Percentiles rank a stretch among this genome's conserved stretches.
These are phyloP conservation scores for Eremophila alpestris DNA, from an alignment of 2,797 vertebrate species.

Conservation along the genomic window DNA sequence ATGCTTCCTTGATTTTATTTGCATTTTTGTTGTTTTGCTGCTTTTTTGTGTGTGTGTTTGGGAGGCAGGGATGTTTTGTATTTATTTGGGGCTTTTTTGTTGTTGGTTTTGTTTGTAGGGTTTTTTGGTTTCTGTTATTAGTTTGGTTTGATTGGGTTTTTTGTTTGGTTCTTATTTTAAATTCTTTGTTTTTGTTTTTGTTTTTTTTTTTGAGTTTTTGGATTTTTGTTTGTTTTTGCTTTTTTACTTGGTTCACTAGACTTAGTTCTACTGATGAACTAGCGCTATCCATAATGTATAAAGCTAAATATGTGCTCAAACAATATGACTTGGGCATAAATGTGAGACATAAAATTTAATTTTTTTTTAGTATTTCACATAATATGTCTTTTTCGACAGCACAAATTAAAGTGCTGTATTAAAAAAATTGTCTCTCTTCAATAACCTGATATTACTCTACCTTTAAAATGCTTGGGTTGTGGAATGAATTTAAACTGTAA, in stretches of 20 bases:
- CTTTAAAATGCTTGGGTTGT: neutral
- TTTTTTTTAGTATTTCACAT: neutral
- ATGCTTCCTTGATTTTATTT: neutral
- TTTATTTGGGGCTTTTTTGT: neutral
- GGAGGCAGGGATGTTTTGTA: fast-evolving
- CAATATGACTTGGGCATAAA: neutral
- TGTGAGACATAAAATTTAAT: neutral
- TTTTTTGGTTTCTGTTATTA: neutral
- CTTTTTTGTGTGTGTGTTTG: too few species aligned
- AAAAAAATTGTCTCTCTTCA: neutral
- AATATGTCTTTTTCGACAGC: neutral
- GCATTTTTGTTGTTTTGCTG: neutral
- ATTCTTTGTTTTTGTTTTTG: too few species aligned
- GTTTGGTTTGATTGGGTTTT: neutral
- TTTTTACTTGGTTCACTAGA: neutral
- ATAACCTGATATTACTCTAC: neutral
- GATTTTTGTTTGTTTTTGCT: neutral
- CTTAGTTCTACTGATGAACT: neutral
- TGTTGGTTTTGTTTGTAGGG: neutral
- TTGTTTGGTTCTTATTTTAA: neutral
- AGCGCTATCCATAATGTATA: neutral
- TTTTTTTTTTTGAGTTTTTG: too few species aligned
- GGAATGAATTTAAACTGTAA: neutral
- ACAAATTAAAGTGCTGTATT: neutral
- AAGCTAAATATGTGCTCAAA: neutral